These are phyloP conservation scores for Nipponia nippon DNA, from an alignment of 2,113 vertebrate genomes.

Conservation along the genomic window DNA sequence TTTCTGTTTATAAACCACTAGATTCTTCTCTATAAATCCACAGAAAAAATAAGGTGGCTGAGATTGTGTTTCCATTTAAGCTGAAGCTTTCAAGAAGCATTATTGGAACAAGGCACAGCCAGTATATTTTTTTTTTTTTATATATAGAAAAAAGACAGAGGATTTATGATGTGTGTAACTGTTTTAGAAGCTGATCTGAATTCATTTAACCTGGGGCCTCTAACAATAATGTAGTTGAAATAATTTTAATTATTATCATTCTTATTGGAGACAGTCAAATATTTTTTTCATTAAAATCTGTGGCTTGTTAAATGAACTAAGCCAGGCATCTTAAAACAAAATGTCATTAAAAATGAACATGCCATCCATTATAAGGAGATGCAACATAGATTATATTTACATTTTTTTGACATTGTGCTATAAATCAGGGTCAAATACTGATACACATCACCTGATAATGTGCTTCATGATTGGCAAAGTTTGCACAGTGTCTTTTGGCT, in stretches of 20 bases:
- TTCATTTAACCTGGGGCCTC: slow-evolving; percentile 5
- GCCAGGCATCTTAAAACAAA: not conserved
- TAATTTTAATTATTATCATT: slow-evolving; percentile 49
- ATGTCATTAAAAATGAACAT: not conserved
- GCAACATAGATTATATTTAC: not conserved
- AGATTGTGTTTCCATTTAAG: not conserved
- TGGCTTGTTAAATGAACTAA: slow-evolving; percentile 31
- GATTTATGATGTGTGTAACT: slow-evolving; percentile 15
- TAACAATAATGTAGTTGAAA: slow-evolving; percentile 17
- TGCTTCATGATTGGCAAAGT: not conserved
- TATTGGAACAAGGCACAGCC: not conserved
- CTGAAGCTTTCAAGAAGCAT: not conserved
- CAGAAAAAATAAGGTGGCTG: not conserved
- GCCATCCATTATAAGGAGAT: not conserved
- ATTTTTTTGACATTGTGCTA: not conserved
- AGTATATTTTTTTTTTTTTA: not conserved
- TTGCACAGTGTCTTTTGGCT: not conserved
- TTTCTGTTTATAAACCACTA: not conserved
- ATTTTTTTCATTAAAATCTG: slow-evolving; percentile 37
- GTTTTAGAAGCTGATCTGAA: slow-evolving; percentile 20
- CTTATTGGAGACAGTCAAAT: not conserved
- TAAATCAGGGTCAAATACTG: not conserved
- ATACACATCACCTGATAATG: not conserved
- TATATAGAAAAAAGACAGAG: not conserved
- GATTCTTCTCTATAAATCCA: not conserved